Evolutionary conservation across 1,140 invertebrate species (phyloP).

Genomic region (Colletes latitarsis): DNA sequence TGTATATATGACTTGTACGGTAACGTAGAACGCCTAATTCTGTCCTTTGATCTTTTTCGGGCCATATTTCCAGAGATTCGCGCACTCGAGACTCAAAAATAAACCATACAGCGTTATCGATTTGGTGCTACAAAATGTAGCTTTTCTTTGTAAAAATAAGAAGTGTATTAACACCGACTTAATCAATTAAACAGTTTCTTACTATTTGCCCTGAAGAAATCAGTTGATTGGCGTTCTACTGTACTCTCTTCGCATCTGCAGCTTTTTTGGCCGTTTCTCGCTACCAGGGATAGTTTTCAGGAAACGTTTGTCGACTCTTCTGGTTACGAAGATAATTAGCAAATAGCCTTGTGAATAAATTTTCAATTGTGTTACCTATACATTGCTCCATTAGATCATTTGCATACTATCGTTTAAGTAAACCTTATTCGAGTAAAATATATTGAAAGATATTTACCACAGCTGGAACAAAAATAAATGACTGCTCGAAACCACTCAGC

Average conservation of each 20-base stretch:
- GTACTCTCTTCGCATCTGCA: background rate
- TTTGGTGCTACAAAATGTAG: background rate
- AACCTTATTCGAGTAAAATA: no score
- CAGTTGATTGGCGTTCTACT: slow-evolving; percentile 6
- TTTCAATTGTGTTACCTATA: no score
- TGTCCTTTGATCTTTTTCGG: background rate
- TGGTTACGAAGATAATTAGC: background rate
- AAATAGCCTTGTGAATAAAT: background rate
- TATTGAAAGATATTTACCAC: no score
- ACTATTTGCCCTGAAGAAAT: background rate
- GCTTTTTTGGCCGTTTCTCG: background rate
- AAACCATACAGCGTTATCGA: background rate
- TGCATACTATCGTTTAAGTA: no score
- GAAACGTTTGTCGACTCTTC: background rate
- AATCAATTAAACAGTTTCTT: no score
- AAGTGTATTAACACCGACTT: no score
- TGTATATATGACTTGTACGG: slow-evolving; percentile 40
- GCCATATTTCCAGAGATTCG: background rate
- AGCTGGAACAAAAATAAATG: no score
- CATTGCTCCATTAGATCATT: no score
- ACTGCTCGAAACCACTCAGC: no score
- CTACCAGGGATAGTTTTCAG: background rate
- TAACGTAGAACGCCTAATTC: background rate
- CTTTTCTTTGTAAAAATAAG: no score
- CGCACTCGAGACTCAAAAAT: background rate